Conservation (phyloP, 2,888 invertebrate genomes). For the Noctuana brunneofusca region DNA sequence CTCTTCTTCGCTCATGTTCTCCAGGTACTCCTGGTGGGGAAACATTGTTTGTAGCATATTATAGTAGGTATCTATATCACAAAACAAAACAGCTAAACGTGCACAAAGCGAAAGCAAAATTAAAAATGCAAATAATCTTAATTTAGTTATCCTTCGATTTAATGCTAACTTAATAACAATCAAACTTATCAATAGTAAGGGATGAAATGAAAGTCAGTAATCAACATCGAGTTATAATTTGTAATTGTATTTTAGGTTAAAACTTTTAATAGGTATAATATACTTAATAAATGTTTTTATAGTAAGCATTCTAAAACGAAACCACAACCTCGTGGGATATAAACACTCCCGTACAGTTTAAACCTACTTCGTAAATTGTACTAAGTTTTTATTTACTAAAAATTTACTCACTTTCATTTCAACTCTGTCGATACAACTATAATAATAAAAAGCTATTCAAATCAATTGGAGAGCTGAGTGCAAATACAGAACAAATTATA, state of each 20-base stretch:
- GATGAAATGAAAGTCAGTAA: conserved; percentile 19
- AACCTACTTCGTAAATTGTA: not conserved
- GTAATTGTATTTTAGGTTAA: not conserved
- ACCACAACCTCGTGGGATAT: not conserved
- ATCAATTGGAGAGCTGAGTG: not conserved
- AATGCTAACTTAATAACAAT: conserved; percentile 12
- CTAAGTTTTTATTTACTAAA: not conserved
- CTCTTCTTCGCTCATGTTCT: too few species aligned
- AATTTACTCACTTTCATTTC: conserved; percentile 19
- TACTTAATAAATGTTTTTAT: not conserved
- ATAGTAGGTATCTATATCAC: conserved; percentile 27
- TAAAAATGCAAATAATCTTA: conserved; percentile 29
- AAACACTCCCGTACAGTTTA: not conserved
- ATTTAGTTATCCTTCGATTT: conserved; percentile 6
- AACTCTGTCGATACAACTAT: not conserved
- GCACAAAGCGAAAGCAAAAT: conserved; percentile 34
- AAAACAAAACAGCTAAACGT: conserved; percentile 27
- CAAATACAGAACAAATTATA: not conserved
- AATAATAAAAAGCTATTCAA: not conserved
- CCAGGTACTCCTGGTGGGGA: too few species aligned
- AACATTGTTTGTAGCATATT: too few species aligned
- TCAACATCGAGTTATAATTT: not conserved
- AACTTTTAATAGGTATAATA: not conserved
- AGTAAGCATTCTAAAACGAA: not conserved
- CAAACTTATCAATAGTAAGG: not conserved